phyloP scores from a whole-genome alignment of 53 echinoderm and acorn worm genomes.

The Holothuria scabra region DNA sequence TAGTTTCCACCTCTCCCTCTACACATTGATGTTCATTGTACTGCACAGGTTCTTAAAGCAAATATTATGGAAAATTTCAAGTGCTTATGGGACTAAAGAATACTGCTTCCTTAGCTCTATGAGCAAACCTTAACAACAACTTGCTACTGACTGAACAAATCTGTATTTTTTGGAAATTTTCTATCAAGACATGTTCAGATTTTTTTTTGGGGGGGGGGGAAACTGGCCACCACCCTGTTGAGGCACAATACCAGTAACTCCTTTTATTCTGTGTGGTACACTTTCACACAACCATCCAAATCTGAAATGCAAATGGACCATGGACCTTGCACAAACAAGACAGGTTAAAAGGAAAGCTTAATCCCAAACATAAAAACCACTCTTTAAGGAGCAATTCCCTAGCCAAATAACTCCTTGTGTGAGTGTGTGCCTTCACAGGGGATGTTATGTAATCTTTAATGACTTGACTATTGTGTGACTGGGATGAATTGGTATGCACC shows the following conservation, averaged over 20 bases:
- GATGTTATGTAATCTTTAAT: constrained; percentile 48
- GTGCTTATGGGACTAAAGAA: no score
- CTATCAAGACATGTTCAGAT: no score
- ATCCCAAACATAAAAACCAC: constrained; percentile 24
- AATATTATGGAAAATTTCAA: no score
- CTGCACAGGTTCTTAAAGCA: no score
- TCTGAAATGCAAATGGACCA: constrained; percentile 39
- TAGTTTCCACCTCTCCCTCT: no score
- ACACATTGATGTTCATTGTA: no score
- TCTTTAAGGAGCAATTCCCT: constrained; percentile 25
- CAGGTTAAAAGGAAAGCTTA: constrained; percentile 38
- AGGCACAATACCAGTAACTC: not conserved
- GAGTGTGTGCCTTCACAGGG: constrained; percentile 29
- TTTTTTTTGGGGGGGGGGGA: no score
- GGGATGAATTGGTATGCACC: not conserved
- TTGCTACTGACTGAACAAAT: no score
- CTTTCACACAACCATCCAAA: constrained; percentile 46
- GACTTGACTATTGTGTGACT: constrained; percentile 16
- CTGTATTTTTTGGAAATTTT: no score
- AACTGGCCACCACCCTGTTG: no score
- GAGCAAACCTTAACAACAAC: no score
- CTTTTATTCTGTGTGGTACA: constrained; percentile 12
- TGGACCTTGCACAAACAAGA: constrained; percentile 17
- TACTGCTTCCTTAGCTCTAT: no score
- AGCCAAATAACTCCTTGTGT: constrained; percentile 40